Base-by-base conservation (phyloP, 1,140 invertebrate genomes). In the Ceratosolen fusciceps region DNA sequence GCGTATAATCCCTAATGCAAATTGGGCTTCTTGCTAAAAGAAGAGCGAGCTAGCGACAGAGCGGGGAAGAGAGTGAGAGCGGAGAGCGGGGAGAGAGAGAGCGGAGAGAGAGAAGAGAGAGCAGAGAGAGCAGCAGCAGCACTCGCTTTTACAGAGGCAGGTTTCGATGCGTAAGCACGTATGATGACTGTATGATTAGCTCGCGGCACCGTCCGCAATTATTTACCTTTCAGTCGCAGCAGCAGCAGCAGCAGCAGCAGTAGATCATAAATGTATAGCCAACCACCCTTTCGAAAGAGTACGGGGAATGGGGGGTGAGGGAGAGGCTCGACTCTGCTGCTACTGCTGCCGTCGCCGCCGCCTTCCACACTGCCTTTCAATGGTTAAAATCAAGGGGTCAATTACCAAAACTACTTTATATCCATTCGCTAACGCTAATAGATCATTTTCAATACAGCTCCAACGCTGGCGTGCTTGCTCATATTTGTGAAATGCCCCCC, bases 161-260 rank as follows among this genome's bases (percentile, higher is more conserved):
- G 31, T 56, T 74, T 43, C n/a, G 37, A 68, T 72, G 81, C 80
- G 80, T 81, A 80, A 78, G n/a, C 39, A 70, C 19, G 37, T 58
- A 26, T 3, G n/a, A n/a, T n/a, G 19, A 37, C 31, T 26, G 47
- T 54, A 43, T 65, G 56, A 72, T 74, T 77, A 73, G 81, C 74
- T 49, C 70, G 80, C 81, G 80, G 77, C 77, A 78, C n/a, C 16
- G 47, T 47, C 72, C 29, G 77, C 71, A 74, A 74, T 79, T 79
- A 74, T 74, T 79, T 74, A 56, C 62, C 43, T 74, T 79, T 58
- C 60, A 62, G 37, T 58, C 72, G 60, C 37, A 31, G 19, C 34
- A 7, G n/a, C n/a, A n/a, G n/a, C n/a, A n/a, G n/a, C n/a, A n/a
- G n/a, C 60, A 62, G 37, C 43, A 60, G 60, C 37, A 31, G 19